Evolutionary conservation across 2,797 vertebrate genomes (phyloP).

Genomic region (Dallia pectoralis): DNA sequence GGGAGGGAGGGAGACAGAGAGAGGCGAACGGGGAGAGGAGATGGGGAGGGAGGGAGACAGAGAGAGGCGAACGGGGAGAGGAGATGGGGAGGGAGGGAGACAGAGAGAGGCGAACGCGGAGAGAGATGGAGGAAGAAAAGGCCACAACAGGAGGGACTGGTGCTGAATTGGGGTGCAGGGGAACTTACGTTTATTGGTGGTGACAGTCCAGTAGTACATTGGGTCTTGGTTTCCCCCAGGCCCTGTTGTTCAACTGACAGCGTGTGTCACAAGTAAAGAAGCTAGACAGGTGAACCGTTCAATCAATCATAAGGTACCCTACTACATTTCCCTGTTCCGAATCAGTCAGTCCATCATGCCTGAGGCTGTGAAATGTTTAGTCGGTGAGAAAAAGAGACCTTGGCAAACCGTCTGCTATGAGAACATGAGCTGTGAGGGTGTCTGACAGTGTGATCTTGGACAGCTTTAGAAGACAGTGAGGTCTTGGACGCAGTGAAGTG

Average conservation of each 20-base stretch:
- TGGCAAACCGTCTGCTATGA: slow-evolving; percentile 55
- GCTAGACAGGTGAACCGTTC: too few species aligned
- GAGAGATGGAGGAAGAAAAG: slow-evolving; percentile 23
- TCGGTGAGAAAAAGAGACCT: slow-evolving; percentile 43
- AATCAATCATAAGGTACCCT: too few species aligned
- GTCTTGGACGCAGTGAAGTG: slow-evolving; percentile 26
- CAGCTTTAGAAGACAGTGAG: slow-evolving; percentile 38
- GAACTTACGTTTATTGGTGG: too few species aligned
- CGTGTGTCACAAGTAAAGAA: too few species aligned
- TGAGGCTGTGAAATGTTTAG: neutral
- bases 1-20: slow-evolving; percentile 20
- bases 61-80: neutral
- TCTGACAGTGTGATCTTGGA: slow-evolving; percentile 32
- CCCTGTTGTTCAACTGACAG: too few species aligned
- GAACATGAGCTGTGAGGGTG: slow-evolving; percentile 44
- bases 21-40: neutral
- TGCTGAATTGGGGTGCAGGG: neutral
- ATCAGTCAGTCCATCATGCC: too few species aligned
- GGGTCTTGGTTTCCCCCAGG: too few species aligned
- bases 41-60: neutral
- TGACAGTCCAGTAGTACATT: too few species aligned
- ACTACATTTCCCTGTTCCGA: too few species aligned
- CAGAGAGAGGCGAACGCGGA: neutral
- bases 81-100: neutral
- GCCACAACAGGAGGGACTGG: neutral